Conservation (phyloP, 2,888 invertebrate species). For the Heteromurus nitidus region DNA sequence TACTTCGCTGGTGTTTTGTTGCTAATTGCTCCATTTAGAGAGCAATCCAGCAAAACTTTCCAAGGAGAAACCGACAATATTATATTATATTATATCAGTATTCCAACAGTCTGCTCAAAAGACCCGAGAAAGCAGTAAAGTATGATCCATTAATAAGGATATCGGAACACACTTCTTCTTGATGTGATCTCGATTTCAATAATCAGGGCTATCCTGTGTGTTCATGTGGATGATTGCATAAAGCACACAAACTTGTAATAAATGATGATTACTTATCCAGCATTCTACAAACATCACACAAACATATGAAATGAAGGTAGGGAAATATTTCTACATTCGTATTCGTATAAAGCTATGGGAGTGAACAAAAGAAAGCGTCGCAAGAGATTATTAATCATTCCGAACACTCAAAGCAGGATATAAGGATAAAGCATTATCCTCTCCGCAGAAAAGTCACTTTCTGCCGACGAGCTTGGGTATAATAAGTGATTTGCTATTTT, state of each 20-base stretch:
- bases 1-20: constrained; percentile 13
- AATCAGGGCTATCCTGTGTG: neutral
- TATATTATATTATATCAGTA: neutral
- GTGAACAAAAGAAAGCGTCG: neutral
- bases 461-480: neutral
- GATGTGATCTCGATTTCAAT: constrained; percentile 8
- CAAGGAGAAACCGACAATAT: neutral
- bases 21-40: constrained; percentile 56
- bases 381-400: constrained; percentile 9
- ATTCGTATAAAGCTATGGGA: neutral
- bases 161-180: neutral
- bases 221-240: constrained; percentile 46
- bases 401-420: no score
- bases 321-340: no score
- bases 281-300: constrained; percentile 8
- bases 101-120: neutral
- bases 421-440: neutral
- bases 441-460: neutral
- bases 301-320: no score
- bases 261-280: constrained; percentile 29
- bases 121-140: no score
- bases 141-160: no score
- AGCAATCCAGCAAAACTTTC: neutral
- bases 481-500: constrained; percentile 1
- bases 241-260: constrained; percentile 3